Evolutionary conservation across 2,797 vertebrate genomes (phyloP), one percentile per base, ranked within the genome.

Genomic region (Tinamus major): DNA sequence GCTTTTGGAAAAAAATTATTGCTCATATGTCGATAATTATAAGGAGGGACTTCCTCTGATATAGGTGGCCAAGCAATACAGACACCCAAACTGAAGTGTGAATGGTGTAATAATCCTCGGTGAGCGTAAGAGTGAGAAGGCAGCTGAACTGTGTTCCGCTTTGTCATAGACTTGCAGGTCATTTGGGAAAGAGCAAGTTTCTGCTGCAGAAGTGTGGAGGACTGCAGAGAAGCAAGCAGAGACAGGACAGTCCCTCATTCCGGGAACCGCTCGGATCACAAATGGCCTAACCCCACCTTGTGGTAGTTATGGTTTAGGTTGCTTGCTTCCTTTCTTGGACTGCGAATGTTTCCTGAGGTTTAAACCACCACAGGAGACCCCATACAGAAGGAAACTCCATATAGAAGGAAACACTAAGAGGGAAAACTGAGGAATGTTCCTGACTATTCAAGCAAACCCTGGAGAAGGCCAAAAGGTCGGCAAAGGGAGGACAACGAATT

Each of bases 231-330:
- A 0, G 13, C 31, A 59, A 4, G 3, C 6, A 33, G 59, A 80
- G 44, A 10, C 39, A 65, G 2, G 4, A 48, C 41, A 5, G 2
- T 35, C 1, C 1, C 9, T 44, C 2, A 39, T 31, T 14, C 48
- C 19, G 19, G 10, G 12, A 19, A 27, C 9, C 0, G 1, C 33
- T 58, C 5, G n/a, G 19, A 18, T 7, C 1, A 1, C 0, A 0
- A 51, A 11, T 37, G 64, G 56, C 39, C 5, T 1, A 53, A 46
- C 19, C 37, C 61, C 74, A 11, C 8, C 1, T 71, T 2, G 37
- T 2, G 1, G 56, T 1, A 18, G 55, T 29, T 24, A 53, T 0
- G 0, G 20, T 58, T 35, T 29, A 0, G 1, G 26, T 41, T 55
- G 27, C 53, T 51, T 21, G 19, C 14, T 62, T 85, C 33, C n/a